Percentiles rank a stretch among this genome's conserved stretches.
Evolutionary conservation across 2,797 vertebrate genomes (phyloP).

Genomic region (Benthosema pterotum): DNA sequence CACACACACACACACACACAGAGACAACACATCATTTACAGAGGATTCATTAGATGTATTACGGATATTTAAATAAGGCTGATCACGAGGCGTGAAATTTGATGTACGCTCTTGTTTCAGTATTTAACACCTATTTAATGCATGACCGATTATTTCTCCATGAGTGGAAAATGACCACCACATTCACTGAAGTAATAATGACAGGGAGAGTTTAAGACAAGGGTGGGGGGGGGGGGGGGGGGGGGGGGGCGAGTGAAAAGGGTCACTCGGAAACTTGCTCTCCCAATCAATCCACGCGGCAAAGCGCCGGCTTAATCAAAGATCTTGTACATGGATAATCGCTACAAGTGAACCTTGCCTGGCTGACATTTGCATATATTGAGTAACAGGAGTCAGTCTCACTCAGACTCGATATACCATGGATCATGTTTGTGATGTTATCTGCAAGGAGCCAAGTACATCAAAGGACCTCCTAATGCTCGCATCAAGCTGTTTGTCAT

Average conservation of each 20-base stretch:
- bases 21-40: neutral
- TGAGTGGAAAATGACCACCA: slow-evolving; percentile 30
- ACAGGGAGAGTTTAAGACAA: slow-evolving; percentile 35
- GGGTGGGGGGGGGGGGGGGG: slow-evolving; percentile 6
- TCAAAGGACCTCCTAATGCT: slow-evolving; percentile 37
- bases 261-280: slow-evolving; percentile 55
- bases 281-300: slow-evolving; percentile 69
- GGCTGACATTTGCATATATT: slow-evolving; percentile 76
- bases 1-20: neutral
- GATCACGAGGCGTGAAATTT: slow-evolving; percentile 12
- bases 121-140: slow-evolving; percentile 31
- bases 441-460: slow-evolving; percentile 39
- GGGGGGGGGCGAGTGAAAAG: slow-evolving; percentile 27
- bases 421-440: slow-evolving; percentile 58
- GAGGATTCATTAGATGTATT: slow-evolving; percentile 9
- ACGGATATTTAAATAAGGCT: slow-evolving; percentile 24
- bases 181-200: slow-evolving; percentile 44
- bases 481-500: slow-evolving; percentile 38
- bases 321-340: slow-evolving; percentile 74
- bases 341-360: slow-evolving; percentile 68
- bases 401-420: slow-evolving; percentile 36
- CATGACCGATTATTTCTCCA: slow-evolving; percentile 37
- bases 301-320: slow-evolving; percentile 69
- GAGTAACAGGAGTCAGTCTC: slow-evolving; percentile 73
- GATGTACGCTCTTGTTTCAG: slow-evolving; percentile 13